Percentiles rank a stretch among this genome's conserved stretches.
Conservation (phyloP, 2,797 vertebrate species). For the Botia kubotai region DNA sequence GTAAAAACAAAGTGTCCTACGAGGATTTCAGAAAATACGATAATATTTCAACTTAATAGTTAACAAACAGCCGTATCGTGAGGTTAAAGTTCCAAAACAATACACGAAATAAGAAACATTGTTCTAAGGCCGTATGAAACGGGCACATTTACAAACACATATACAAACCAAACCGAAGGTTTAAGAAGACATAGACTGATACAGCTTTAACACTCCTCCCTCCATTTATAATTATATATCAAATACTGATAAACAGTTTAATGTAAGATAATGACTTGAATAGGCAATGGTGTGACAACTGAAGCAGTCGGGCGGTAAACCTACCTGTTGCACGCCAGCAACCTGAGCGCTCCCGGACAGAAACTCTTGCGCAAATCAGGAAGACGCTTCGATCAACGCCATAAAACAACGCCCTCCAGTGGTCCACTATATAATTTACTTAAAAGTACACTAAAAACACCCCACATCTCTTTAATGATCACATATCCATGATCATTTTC, state of each 20-base stretch:
- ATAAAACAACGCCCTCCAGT: slow-evolving; percentile 21
- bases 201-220: neutral
- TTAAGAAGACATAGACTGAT: neutral
- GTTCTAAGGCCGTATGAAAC: slow-evolving; percentile 15
- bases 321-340: slow-evolving; percentile 50
- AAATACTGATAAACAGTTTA: neutral
- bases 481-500: neutral
- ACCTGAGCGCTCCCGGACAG: slow-evolving; percentile 39
- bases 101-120: neutral
- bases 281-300: neutral
- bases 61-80: neutral
- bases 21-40: neutral
- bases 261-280: neutral
- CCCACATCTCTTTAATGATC: neutral
- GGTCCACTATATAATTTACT: neutral
- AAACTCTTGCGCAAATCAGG: slow-evolving; percentile 37
- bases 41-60: neutral
- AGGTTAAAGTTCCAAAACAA: neutral
- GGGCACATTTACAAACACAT: neutral
- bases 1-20: neutral
- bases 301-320: neutral
- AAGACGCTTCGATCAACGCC: slow-evolving; percentile 25
- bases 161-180: slow-evolving; percentile 2
- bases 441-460: no score
- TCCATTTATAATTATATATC: neutral